Base-by-base conservation (phyloP, 1,140 invertebrate genomes). In the Tetranychus urticae region DNA sequence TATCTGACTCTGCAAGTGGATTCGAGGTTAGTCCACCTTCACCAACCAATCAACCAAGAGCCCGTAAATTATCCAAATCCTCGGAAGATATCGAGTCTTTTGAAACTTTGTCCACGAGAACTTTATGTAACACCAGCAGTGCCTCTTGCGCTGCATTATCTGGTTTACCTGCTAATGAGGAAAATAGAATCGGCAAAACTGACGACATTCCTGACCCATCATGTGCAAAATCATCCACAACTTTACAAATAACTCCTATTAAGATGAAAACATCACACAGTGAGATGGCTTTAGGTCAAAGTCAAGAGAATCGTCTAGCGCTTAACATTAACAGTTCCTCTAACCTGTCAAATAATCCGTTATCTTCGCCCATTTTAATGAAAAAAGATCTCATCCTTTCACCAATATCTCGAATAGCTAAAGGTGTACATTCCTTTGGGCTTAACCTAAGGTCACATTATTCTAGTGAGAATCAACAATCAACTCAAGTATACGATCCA, bases 261-360 rank as follows among this genome's bases (percentile, higher is more conserved):
- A 83, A 81, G 61, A 80, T 88, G 47, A 81, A 79, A 1, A 79
- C 81, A 46, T 85, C 82, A 1, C 82, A 86, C 65, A 86, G 81
- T 63, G 84, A 87, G 66, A 84, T 80, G 8, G 83, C 84, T 50
- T 70, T 88, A 5, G 81, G 39, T 36, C 35, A 57, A n/a, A 13
- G 39, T 36, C 35, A 57, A n/a, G 35, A 45, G 1, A 36, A 34
- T 34, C n/a, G 34, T 7, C 7, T 54, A 14, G 50, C 50, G 7
- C 39, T 42, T 2, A 52, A n/a, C 14, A 36, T 57, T n/a, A 23
- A 54, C 57, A 46, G 23, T 64, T 56, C 61, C 62, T 50, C 31
- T 65, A 52, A 63, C 64, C 48, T 58, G 50, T 42, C 59, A 78
- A 60, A 63, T 62, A 48, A 60, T 59, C 54, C 63, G 48, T 48